Conservation (phyloP, 2,888 invertebrate genomes). For the Athrips mouffetella region DNA sequence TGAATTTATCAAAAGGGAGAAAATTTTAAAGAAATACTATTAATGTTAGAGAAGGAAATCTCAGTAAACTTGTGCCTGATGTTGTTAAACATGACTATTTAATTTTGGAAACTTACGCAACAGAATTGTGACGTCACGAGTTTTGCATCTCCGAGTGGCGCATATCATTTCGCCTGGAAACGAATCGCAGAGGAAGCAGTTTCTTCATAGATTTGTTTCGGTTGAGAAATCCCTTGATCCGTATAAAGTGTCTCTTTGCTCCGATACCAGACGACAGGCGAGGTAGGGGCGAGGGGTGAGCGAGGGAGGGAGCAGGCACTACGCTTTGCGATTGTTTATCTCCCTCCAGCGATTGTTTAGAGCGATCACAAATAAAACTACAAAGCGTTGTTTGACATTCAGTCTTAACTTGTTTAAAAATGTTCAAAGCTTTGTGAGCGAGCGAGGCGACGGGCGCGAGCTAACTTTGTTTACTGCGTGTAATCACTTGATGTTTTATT, state of each 20-base stretch:
- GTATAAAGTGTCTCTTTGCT: slow-evolving; percentile 2
- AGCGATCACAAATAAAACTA: slow-evolving; percentile 14
- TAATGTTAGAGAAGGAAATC: neutral
- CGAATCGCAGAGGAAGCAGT: slow-evolving; percentile 1
- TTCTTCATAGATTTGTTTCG: slow-evolving; percentile 1
- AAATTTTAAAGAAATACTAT: neutral
- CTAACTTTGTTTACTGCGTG: slow-evolving; percentile 1
- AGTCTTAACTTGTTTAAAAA: slow-evolving; percentile 16
- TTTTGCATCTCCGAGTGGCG: neutral
- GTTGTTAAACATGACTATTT: neutral
- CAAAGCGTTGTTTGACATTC: slow-evolving; percentile 12
- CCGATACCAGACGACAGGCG: too few species aligned
- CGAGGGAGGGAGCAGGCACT: neutral
- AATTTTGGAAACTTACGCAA: too few species aligned
- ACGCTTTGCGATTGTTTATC: slow-evolving; percentile 9
- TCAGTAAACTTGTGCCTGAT: neutral
- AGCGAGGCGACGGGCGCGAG: neutral
- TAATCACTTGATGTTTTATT: slow-evolving; percentile 2
- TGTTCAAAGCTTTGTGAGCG: slow-evolving; percentile 4
- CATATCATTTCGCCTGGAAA: neutral
- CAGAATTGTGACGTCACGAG: neutral
- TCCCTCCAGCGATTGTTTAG: slow-evolving; percentile 12
- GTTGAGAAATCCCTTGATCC: slow-evolving; percentile 2
- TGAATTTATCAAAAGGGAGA: neutral
- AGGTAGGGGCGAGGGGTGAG: neutral